Evolutionary conservation across 2,797 vertebrate species (phyloP).

Genomic region (Halcyon smyrnensis): DNA sequence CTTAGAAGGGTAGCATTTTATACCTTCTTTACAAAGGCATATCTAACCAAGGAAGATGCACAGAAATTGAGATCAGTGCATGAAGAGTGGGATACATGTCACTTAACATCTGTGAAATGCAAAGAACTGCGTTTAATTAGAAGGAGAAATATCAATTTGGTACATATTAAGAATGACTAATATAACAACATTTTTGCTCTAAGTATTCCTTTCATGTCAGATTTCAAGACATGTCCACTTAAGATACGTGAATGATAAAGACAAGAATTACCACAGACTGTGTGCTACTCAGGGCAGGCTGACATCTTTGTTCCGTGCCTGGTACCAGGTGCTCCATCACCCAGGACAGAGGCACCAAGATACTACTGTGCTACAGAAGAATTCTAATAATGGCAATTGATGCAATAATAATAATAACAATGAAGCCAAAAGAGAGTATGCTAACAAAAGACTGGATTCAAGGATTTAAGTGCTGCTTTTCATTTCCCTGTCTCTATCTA

Average conservation of each 20-base stretch:
- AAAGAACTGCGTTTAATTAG: background rate
- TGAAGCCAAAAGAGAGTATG: background rate
- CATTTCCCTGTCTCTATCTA: background rate
- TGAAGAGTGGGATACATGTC: background rate
- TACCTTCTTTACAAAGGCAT: background rate
- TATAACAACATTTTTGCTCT: background rate
- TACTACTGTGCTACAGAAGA: background rate
- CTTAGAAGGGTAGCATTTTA: background rate
- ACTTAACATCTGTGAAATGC: background rate
- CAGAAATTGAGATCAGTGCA: background rate
- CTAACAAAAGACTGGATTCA: conserved; percentile 14
- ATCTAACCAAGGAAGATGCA: background rate
- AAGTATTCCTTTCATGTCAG: background rate
- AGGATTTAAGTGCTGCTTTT: background rate
- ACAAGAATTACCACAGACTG: background rate
- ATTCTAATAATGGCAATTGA: background rate
- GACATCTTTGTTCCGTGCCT: background rate
- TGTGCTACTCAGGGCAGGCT: background rate
- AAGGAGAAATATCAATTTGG: background rate
- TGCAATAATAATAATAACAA: background rate
- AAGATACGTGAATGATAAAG: background rate
- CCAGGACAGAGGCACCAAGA: background rate
- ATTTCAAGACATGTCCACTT: background rate
- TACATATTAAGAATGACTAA: background rate
- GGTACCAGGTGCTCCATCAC: background rate